Conservation (phyloP, 2,797 vertebrate species). For the Philypnodon macrostomus region DNA sequence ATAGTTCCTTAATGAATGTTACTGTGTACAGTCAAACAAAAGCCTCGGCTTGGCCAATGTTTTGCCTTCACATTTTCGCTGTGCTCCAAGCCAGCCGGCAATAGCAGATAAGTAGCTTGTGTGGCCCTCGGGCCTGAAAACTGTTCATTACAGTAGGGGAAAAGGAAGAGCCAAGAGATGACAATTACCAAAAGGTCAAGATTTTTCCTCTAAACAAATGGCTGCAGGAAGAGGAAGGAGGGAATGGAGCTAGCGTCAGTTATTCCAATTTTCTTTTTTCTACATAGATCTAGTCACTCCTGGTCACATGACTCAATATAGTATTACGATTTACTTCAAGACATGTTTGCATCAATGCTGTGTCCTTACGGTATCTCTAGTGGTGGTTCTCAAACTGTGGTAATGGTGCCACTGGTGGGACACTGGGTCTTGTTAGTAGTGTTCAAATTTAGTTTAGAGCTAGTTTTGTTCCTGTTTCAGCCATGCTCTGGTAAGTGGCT, state of each 20-base stretch:
- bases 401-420: too few relatives aligned
- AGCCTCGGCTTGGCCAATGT: conserved; percentile 5
- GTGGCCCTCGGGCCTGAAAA: conserved; percentile 49
- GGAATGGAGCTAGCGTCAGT: conserved; percentile 27
- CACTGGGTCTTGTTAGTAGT: too few relatives aligned
- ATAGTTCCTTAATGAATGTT: conserved; percentile 11
- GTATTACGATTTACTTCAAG: conserved; percentile 14
- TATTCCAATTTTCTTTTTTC: conserved; percentile 41
- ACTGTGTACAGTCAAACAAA: conserved; percentile 9
- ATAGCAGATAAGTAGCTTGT: conserved; percentile 47
- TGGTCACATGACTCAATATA: conserved; percentile 47
- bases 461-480: too few relatives aligned
- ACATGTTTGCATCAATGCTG: conserved; percentile 15
- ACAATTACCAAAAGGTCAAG: conserved; percentile 64
- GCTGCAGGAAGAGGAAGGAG: conserved; percentile 15
- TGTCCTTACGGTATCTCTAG: too few relatives aligned
- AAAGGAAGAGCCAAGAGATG: conserved; percentile 34
- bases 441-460: too few relatives aligned
- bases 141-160: conserved; percentile 50
- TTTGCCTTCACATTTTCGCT: conserved; percentile 31
- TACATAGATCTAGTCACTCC: conserved; percentile 34
- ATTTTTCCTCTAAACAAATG: conserved; percentile 37
- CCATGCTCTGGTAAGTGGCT: too few relatives aligned
- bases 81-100: conserved; percentile 37
- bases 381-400: too few relatives aligned